Percentiles rank a stretch among this genome's conserved stretches.
Evolutionary conservation across 2,797 vertebrate species (phyloP).

Genomic region (Crocodylus rhombifer): DNA sequence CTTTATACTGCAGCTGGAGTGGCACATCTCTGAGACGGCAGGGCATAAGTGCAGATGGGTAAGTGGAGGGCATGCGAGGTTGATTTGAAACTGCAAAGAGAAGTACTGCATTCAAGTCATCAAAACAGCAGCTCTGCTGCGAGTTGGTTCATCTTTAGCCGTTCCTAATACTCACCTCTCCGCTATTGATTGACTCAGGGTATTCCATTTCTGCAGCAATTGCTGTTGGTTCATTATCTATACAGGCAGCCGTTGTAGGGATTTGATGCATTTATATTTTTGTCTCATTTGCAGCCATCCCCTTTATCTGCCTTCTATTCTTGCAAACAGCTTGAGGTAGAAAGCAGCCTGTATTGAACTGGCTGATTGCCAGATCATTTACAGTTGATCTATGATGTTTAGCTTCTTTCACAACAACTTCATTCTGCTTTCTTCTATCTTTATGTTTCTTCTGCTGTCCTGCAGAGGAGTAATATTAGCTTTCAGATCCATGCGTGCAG

Average conservation of each 20-base stretch:
- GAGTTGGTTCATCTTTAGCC: constrained; percentile 22
- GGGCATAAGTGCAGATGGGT: constrained; percentile 29
- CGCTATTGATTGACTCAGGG: background rate
- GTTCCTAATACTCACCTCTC: constrained; percentile 15
- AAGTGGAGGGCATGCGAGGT: constrained; percentile 51
- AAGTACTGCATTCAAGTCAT: background rate
- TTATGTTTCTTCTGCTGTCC: background rate
- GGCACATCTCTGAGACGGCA: constrained; percentile 1
- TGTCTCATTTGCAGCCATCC: background rate
- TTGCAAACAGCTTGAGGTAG: constrained; percentile 7
- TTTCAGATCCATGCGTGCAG: background rate
- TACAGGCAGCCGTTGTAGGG: constrained; percentile 33
- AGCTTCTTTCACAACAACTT: background rate
- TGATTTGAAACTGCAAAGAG: constrained; percentile 51
- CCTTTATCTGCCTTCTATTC: constrained; percentile 9
- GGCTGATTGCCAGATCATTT: constrained; percentile 7
- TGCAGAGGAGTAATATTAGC: background rate
- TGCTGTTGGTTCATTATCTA: constrained; percentile 48
- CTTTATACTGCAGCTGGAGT: constrained; percentile 28
- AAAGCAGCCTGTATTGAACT: background rate
- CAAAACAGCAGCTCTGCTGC: constrained; percentile 14
- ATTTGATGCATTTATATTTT: constrained; percentile 23
- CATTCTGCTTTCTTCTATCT: background rate
- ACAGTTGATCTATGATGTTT: background rate
- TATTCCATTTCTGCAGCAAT: constrained; percentile 42